Base-by-base conservation (phyloP, 2,113 vertebrate genomes). In the Scalopus aquaticus region DNA sequence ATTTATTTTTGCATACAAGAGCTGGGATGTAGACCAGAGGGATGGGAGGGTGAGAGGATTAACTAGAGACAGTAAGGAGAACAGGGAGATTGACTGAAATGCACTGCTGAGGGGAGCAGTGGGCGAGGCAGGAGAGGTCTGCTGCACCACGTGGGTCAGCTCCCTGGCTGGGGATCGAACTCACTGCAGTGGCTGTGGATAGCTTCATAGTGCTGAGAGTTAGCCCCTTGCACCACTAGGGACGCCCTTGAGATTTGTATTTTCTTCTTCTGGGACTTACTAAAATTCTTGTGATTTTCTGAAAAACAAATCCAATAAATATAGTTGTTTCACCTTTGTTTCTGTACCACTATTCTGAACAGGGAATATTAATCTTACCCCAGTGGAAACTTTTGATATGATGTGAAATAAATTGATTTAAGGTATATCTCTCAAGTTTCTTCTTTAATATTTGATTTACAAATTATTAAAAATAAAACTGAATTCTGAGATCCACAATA, bases 381-480 rank as follows among this genome's bases (percentile, higher is more conserved):
- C n/a, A 60, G 35, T 22, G 69, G 62, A 51, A 62, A 82, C 17
- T 77, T 93, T 94, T 46, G 19, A 79, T 26, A 28, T 95, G 22
- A 46, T 93, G n/a, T 17, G 30, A 88, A 87, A 58, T 92, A 93
- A 91, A 60, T 79, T 79, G 35, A 10, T 64, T 88, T 12, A 79
- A 80, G 56, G 19, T 93, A 32, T 88, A 76, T 12, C 17, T 69
- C 46, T 89, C 67, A 92, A 26, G 20, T 89, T 69, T 90, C 32
- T 62, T 90, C 32, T 51, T 95, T 90, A 42, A 69, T 60, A 85
- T 80, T 86, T 86, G 67, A 81, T 77, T 56, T 81, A 76, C 26
- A 92, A 30, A 74, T 80, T 24, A 80, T 94, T 46, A 83, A 95
- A 88, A 92, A 78, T 78, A 92, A 87, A 95, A 87, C n/a, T 86